A percentile compares a stretch with the other conserved stretches of the same genome.
Evolutionary conservation across 1,140 invertebrate species (phyloP).

Genomic region (Hydropsyche tenuis): DNA sequence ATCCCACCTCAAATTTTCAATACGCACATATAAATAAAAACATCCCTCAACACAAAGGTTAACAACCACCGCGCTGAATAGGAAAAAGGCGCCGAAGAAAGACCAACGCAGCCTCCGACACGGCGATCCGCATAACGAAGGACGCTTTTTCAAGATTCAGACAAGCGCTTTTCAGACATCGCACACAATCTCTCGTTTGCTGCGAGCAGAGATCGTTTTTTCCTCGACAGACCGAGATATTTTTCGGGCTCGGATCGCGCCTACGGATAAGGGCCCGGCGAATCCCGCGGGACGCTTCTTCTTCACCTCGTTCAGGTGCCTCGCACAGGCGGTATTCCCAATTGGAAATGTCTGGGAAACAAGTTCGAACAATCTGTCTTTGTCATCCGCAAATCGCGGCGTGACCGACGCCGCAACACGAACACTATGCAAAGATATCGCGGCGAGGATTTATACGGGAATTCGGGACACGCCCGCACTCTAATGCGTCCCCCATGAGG

Average conservation of each 20-base stretch:
- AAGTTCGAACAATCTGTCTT: conserved; percentile 13
- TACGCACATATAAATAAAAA: no score
- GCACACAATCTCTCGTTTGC: no score
- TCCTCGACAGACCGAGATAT: no score
- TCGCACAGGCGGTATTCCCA: not conserved
- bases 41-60: no score
- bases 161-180: no score
- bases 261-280: not conserved
- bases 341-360: conserved; percentile 17
- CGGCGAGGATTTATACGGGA: not conserved
- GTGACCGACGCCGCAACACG: conserved; percentile 1
- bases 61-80: no score
- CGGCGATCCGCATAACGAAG: no score
- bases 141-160: no score
- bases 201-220: no score
- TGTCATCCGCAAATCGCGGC: conserved; percentile 18
- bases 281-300: not conserved
- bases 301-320: conserved; percentile 14
- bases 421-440: not conserved
- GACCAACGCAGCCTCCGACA: no score
- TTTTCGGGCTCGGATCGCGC: not conserved
- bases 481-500: conserved; percentile 10
- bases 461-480: conserved; percentile 4
- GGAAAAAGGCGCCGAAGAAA: no score
- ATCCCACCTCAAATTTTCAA: no score